These are phyloP conservation scores for Athripsodes cinereus DNA, from an alignment of 2,888 invertebrate species.

Conservation along the genomic window DNA sequence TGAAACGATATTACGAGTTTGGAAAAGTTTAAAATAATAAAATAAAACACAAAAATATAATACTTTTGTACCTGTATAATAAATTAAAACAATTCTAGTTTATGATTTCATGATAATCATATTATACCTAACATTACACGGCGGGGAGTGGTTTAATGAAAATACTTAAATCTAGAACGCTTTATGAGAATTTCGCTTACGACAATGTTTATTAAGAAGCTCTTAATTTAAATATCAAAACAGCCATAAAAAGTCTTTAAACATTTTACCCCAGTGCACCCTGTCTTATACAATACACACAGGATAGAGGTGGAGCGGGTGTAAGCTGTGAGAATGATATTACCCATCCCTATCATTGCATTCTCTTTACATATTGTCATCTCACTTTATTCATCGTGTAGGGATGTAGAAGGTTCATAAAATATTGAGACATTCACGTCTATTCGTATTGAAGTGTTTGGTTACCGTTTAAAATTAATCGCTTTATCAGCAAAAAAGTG, in stretches of 20 bases:
- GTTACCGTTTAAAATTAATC: no score
- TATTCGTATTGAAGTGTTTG: no score
- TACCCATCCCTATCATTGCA: background rate
- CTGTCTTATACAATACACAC: background rate
- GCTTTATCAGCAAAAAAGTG: no score
- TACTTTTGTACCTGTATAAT: no score
- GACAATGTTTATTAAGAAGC: conserved; percentile 20
- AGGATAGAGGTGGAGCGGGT: background rate
- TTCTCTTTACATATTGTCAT: background rate
- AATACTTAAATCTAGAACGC: conserved; percentile 15
- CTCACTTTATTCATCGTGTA: background rate
- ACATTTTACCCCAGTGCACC: background rate
- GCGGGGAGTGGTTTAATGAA: conserved; percentile 1
- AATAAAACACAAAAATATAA: no score
- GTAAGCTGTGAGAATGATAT: background rate
- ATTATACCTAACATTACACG: background rate
- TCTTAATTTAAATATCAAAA: conserved; percentile 24
- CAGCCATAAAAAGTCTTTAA: conserved; percentile 18
- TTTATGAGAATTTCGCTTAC: conserved; percentile 15
- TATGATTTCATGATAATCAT: conserved; percentile 4
- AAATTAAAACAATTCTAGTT: background rate
- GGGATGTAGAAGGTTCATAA: no score
- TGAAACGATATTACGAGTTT: no score
- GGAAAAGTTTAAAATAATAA: no score
- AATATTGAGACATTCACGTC: no score